These are phyloP conservation scores for Bhutanitis thaidina DNA, from an alignment of 2,888 invertebrate genomes.

Conservation along the genomic window DNA sequence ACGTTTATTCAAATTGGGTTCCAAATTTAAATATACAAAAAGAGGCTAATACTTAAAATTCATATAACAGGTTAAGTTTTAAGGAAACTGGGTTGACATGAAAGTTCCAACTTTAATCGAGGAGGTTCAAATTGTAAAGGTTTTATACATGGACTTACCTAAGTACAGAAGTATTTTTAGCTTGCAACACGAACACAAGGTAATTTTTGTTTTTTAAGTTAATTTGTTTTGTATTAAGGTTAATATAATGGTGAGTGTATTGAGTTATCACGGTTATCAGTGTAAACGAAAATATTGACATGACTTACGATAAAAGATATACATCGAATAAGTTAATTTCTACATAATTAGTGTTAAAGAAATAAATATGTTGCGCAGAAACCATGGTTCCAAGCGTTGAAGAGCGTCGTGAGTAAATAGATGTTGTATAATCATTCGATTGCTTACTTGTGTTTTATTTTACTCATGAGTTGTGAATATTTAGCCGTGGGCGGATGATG, in stretches of 20 bases:
- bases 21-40: no score
- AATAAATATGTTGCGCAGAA: constrained; percentile 42
- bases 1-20: no score
- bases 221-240: neutral
- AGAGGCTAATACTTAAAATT: no score
- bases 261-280: no score
- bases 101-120: neutral
- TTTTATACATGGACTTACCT: constrained; percentile 21
- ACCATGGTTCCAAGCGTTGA: constrained; percentile 77
- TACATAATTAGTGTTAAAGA: neutral
- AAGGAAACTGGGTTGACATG: neutral
- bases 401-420: constrained; percentile 69
- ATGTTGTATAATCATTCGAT: constrained; percentile 4
- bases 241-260: no score
- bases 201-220: constrained; percentile 4
- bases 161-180: constrained; percentile 14
- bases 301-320: no score
- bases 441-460: constrained; percentile 17
- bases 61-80: neutral
- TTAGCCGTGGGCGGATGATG: neutral
- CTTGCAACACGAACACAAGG: constrained; percentile 1
- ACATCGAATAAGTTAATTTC: no score
- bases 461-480: neutral
- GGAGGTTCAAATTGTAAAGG: constrained; percentile 16
- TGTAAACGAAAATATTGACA: no score